Evolutionary conservation across 92 coral and sea anemone genomes (phyloP), one percentile per base, ranked within the genome.

Genomic region (Porites lobata): DNA sequence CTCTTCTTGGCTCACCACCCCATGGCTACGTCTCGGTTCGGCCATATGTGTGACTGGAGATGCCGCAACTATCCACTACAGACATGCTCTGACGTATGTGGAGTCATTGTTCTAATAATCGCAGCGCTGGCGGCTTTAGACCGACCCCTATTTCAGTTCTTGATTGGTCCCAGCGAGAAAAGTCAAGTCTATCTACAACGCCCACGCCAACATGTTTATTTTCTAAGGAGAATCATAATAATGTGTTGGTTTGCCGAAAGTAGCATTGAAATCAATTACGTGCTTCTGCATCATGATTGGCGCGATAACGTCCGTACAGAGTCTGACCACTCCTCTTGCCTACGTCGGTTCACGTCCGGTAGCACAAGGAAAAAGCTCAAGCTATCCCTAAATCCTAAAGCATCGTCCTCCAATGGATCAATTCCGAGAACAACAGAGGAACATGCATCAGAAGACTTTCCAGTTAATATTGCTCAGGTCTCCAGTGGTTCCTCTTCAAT

Each of bases 201-300:
- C 11, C 91, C 91, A 20, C 70, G 63, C 71, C 86, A 80, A 72
- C 76, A 87, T 72, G 14, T 57, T 5, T 69, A 79, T 59, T 80
- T 58, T 50, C 73, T 87, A 52, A 61, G 74, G 51, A 62, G 75
- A 43, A 52, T 86, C 29, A 12, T 85, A 57, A 22, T 22, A 22
- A 86, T 86, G 85, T 85, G 64, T 32, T 80, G 87, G 91, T 87
- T 79, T 80, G 91, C 79, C 18, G 81, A 80, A 51, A 43, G 86
- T 8, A 22, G 73, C 26, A 65, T 87, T 29, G 81, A 79, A 3
- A 70, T 87, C 13, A 29, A 69, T 73, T 87, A 87, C 8, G 56
- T 71, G 11, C 78, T 66, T 22, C 79, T 62, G 79, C 87, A 83
- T 5, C 51, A 29, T 54, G 75, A 43, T 67, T 80, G 85, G 85